Evolutionary conservation across 1,140 invertebrate species (phyloP).

Genomic region (Drosophila fuyamai): DNA sequence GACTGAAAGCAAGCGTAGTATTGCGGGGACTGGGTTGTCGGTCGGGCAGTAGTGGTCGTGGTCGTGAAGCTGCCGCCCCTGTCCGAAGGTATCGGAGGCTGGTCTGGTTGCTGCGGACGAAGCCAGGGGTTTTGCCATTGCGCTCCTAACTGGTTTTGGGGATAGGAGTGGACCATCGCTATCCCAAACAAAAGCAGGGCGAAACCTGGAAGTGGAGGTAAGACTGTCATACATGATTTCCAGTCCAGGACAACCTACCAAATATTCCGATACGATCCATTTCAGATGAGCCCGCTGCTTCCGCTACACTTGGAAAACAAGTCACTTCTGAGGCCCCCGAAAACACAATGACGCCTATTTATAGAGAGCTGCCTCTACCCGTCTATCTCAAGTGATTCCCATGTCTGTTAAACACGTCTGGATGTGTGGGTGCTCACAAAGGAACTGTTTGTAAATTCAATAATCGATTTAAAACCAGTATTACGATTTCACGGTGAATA

Average conservation of each 20-base stretch:
- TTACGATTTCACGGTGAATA: slow-evolving; percentile 13
- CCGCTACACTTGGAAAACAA: slow-evolving; percentile 5
- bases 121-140: slow-evolving; percentile 9
- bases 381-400: slow-evolving; percentile 12
- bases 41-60: slow-evolving; percentile 34
- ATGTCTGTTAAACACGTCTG: neutral
- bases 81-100: slow-evolving; percentile 3
- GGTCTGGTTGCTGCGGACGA: neutral
- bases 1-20: slow-evolving; percentile 58
- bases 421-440: neutral
- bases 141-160: slow-evolving; percentile 15
- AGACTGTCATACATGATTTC: neutral
- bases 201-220: neutral
- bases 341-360: slow-evolving; percentile 4
- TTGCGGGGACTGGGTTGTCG: slow-evolving; percentile 50
- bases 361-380: slow-evolving; percentile 7
- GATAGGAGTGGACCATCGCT: slow-evolving; percentile 1
- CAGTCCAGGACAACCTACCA: neutral
- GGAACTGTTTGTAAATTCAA: slow-evolving; percentile 6
- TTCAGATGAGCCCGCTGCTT: slow-evolving; percentile 3
- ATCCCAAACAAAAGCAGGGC: slow-evolving; percentile 12
- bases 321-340: slow-evolving; percentile 7
- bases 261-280: slow-evolving; percentile 10
- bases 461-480: slow-evolving; percentile 14
- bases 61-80: neutral